Conservation (phyloP, 2,797 vertebrate genomes). For the Acridotheres tristis region DNA sequence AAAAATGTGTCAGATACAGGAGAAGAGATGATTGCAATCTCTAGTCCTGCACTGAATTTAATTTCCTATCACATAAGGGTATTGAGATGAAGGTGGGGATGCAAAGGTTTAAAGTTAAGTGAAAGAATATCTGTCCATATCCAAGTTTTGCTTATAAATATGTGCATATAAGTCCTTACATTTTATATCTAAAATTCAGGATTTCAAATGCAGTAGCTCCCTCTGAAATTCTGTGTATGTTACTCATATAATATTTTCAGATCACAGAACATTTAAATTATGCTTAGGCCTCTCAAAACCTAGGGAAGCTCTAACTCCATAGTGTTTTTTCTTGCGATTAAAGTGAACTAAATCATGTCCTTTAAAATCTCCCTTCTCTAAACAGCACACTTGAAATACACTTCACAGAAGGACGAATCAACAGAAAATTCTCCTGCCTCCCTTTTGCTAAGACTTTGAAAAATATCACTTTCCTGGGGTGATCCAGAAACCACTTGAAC, state of each 20-base stretch:
- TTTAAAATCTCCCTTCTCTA: background rate
- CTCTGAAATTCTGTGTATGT: background rate
- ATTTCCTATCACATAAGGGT: slow-evolving; percentile 49
- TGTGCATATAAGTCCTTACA: background rate
- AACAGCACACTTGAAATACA: background rate
- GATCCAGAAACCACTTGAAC: background rate
- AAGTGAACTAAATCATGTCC: background rate
- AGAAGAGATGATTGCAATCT: background rate
- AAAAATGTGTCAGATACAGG: background rate
- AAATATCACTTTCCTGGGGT: background rate
- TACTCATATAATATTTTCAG: background rate
- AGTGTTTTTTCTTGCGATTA: background rate
- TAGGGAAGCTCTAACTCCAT: background rate
- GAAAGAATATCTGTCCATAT: background rate
- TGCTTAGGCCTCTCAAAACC: background rate
- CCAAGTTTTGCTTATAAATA: background rate
- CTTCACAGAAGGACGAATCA: background rate
- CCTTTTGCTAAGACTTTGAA: background rate
- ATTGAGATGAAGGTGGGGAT: background rate
- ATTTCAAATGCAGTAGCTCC: background rate
- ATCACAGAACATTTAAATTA: background rate
- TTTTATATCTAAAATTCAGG: background rate
- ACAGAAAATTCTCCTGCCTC: background rate
- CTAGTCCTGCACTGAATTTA: slow-evolving; percentile 36
- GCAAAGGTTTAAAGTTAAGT: background rate